phyloP scores from a whole-genome alignment of 1,140 invertebrate species.

The Samia ricini region DNA sequence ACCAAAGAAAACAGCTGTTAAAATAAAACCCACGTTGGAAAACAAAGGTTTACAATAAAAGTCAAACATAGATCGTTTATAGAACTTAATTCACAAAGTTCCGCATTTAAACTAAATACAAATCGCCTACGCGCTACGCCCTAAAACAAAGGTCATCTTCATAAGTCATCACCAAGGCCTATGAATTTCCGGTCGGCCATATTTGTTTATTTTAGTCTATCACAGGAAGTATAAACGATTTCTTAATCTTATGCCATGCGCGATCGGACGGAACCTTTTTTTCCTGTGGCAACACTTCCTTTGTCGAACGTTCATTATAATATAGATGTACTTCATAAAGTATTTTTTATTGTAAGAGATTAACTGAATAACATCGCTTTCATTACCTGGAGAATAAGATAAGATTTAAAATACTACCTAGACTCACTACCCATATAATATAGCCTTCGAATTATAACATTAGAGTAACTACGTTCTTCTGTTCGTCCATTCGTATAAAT shows the following conservation, averaged over 20 bases:
- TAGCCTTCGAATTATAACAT: too few species aligned
- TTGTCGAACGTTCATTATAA: slow-evolving; percentile 24
- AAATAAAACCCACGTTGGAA: not conserved
- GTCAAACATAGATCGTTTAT: too few species aligned
- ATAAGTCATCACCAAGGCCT: slow-evolving; percentile 30
- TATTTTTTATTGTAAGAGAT: too few species aligned
- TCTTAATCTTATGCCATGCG: slow-evolving; percentile 46
- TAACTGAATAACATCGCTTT: too few species aligned
- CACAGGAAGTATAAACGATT: slow-evolving; percentile 42
- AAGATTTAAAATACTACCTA: too few species aligned
- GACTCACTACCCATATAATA: too few species aligned
- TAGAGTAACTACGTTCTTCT: too few species aligned
- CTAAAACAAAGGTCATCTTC: not conserved
- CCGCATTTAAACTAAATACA: not conserved
- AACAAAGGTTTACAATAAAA: too few species aligned
- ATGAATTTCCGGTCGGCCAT: slow-evolving; percentile 46
- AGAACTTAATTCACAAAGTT: not conserved
- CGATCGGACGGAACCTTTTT: slow-evolving; percentile 36
- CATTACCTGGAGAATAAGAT: too few species aligned
- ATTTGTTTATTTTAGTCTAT: slow-evolving; percentile 53
- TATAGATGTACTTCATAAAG: too few species aligned
- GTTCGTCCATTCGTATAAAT: too few species aligned
- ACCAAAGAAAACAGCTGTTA: too few species aligned
- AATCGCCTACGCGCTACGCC: not conserved
- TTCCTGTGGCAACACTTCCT: slow-evolving; percentile 42